phyloP scores from a whole-genome alignment of 2,113 vertebrate species.

The Aspiorhynchus laticeps region DNA sequence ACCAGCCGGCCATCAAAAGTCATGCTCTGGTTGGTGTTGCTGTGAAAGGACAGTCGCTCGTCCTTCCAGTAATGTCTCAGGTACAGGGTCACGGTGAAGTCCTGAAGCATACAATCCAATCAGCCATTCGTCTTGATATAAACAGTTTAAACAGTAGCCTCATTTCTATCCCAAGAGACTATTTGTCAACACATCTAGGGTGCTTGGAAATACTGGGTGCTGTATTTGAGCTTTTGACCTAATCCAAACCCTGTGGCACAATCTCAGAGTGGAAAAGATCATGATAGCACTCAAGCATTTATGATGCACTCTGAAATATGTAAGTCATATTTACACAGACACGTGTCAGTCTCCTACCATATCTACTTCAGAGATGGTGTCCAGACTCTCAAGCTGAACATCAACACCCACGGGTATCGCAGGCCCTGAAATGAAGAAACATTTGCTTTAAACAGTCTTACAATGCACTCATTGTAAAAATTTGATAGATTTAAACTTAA shows the following conservation, averaged over 20 bases:
- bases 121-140: neutral
- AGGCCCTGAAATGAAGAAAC: conserved; percentile 62
- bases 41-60: conserved; percentile 85
- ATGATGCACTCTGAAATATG: neutral
- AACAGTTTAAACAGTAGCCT: neutral
- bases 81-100: conserved; percentile 95
- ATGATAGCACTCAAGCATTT: neutral
- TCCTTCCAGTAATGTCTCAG: conserved; percentile 95
- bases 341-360: conserved; percentile 59
- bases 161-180: neutral
- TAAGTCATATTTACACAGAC: neutral
- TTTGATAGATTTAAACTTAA: neutral
- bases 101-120: conserved; percentile 70
- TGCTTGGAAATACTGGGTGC: neutral
- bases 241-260: neutral
- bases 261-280: neutral
- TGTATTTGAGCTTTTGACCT: neutral
- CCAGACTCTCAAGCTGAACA: conserved; percentile 78
- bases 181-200: neutral
- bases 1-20: conserved; percentile 91
- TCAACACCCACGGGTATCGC: conserved; percentile 79
- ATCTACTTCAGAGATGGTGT: conserved; percentile 74
- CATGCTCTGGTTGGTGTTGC: conserved; percentile 93
- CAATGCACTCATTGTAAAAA: neutral
- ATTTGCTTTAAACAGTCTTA: neutral